Base-by-base conservation (phyloP, 1,140 invertebrate genomes). In the Stegodyphus mimosarum region DNA sequence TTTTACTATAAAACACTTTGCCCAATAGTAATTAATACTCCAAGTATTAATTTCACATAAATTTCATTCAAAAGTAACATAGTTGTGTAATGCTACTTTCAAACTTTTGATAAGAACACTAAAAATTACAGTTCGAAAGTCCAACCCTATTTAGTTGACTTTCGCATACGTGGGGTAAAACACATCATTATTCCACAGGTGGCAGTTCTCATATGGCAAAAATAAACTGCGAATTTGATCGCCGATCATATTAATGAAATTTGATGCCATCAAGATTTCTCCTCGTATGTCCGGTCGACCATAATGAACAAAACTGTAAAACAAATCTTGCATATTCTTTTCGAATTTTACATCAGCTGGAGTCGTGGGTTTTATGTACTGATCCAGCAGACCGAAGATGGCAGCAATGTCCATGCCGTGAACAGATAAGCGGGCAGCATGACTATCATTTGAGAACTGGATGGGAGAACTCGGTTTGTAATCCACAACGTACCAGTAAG, bases 241-340 rank as follows among this genome's bases (percentile, higher is more conserved):
- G 2, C 86, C 86, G 53, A 0, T 93, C 92, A 89, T 95, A 93
- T 55, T 93, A 93, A 15, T 90, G 90, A 50, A 93, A 91, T 0
- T 93, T 90, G 7, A 93, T 89, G 0, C 92, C 91, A 89, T 95
- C 94, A 89, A 95, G 94, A 93, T 91, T 9, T 77, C 76, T 6
- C 87, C 71, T 33, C 63, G 18, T 13, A 84, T 63, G n/a, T 60
- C 18, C 0, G 86, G 86, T 70, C 92, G 92, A 10, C 94, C 94
- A 6, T 67, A 81, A 91, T 93, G 93, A 0, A 96, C 95, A 87
- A 93, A 96, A 87, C 94, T 93, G 88, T 95, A 96, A 89, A 96
- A 96, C 1, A 96, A 89, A 76, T 94, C 93, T 88, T 96, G 95
- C 91, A 96, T 95, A 5, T 95, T 94, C 2, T 93, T 93, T 55